Conservation (phyloP, 2,888 invertebrate genomes). For the Amorpha juglandis region DNA sequence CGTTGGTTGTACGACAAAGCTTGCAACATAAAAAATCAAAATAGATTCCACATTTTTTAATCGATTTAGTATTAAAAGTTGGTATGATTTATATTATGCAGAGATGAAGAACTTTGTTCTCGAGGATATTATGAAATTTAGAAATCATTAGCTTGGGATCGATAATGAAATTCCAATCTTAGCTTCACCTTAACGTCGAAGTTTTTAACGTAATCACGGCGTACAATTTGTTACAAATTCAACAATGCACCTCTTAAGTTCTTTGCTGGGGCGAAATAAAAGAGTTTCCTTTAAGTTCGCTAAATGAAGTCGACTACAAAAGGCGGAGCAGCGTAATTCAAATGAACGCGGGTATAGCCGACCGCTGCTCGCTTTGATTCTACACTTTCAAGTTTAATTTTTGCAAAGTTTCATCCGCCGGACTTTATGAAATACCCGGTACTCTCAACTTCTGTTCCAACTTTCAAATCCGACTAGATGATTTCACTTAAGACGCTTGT, state of each 20-base stretch:
- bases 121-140: slow-evolving; percentile 40
- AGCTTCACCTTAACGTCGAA: slow-evolving; percentile 57
- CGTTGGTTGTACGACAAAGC: not conserved
- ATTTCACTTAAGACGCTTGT: slow-evolving; percentile 32
- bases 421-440: slow-evolving; percentile 58
- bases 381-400: slow-evolving; percentile 77
- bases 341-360: slow-evolving; percentile 69
- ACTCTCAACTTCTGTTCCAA: slow-evolving; percentile 62
- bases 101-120: not conserved
- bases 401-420: slow-evolving; percentile 72
- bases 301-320: slow-evolving; percentile 84
- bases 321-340: slow-evolving; percentile 79
- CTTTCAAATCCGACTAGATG: slow-evolving; percentile 47
- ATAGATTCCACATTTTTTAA: too few relatives aligned
- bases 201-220: slow-evolving; percentile 76
- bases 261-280: slow-evolving; percentile 73
- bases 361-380: slow-evolving; percentile 75
- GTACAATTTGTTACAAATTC: slow-evolving; percentile 82
- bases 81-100: not conserved
- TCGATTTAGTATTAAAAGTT: not conserved
- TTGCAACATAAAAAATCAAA: not conserved
- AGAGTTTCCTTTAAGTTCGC: slow-evolving; percentile 76
- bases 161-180: slow-evolving; percentile 70
- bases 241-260: slow-evolving; percentile 83
- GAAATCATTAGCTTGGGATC: slow-evolving; percentile 53